Evolutionary conservation across 2,888 invertebrate genomes (phyloP).

Genomic region (Euplexia lucipara): DNA sequence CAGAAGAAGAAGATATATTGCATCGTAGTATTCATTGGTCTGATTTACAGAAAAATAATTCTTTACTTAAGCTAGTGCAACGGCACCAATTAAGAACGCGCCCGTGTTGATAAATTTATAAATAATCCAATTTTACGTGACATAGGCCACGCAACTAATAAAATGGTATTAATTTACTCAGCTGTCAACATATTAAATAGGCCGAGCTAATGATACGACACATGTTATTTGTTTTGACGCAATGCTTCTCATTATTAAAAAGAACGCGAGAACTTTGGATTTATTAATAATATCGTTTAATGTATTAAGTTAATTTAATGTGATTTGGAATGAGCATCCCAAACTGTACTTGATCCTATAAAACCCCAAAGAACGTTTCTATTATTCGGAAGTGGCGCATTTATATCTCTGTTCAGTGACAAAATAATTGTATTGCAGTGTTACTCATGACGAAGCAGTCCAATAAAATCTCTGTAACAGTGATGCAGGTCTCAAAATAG

Average conservation of each 20-base stretch:
- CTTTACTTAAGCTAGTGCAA: background rate
- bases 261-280: conserved; percentile 18
- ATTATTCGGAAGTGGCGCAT: too few relatives aligned
- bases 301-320: too few relatives aligned
- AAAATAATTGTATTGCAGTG: too few relatives aligned
- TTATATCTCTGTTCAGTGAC: too few relatives aligned
- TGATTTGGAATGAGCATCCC: too few relatives aligned
- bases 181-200: conserved; percentile 60
- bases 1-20: background rate
- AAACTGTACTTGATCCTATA: too few relatives aligned
- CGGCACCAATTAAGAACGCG: conserved; percentile 13
- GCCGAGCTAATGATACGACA: conserved; percentile 55
- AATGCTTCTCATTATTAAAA: conserved; percentile 38
- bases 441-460: too few relatives aligned
- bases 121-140: conserved; percentile 36
- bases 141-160: conserved; percentile 40
- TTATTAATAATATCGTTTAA: too few relatives aligned
- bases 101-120: conserved; percentile 16
- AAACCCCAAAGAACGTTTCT: too few relatives aligned
- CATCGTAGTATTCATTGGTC: background rate
- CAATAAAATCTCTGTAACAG: too few relatives aligned
- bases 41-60: conserved; percentile 26
- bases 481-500: too few relatives aligned
- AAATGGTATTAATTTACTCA: conserved; percentile 54
- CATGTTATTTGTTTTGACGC: conserved; percentile 58